Evolutionary conservation across 2,113 vertebrate genomes (phyloP).

Genomic region (Phaetusa simplex): DNA sequence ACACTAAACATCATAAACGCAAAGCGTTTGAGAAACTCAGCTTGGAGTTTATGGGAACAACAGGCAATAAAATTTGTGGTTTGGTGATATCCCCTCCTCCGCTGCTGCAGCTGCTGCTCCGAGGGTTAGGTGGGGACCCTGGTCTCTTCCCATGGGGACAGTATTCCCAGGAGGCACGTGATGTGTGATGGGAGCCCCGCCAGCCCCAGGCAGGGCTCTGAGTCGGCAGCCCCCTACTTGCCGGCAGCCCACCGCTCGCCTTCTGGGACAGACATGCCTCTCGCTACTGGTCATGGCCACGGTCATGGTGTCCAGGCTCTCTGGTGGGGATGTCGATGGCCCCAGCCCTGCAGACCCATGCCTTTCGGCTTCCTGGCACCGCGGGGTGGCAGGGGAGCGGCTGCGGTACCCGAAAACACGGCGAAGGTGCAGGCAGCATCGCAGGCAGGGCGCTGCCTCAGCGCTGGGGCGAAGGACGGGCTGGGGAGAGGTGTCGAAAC

Average conservation of each 20-base stretch:
- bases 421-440: fast-evolving
- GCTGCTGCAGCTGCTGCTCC: fast-evolving
- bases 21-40: background rate
- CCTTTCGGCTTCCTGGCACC: background rate
- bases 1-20: background rate
- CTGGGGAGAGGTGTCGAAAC: background rate
- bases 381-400: fast-evolving
- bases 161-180: fast-evolving
- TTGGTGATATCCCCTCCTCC: background rate
- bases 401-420: fast-evolving
- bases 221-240: background rate
- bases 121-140: fast-evolving
- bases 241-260: fast-evolving
- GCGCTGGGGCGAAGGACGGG: fast-evolving
- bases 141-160: fast-evolving
- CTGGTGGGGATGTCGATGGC: fast-evolving
- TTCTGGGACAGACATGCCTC: background rate
- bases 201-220: fast-evolving
- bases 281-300: fast-evolving
- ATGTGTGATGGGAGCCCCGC: background rate
- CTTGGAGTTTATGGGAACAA: background rate
- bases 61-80: background rate
- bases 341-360: background rate
- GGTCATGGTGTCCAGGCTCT: background rate
- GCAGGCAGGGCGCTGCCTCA: background rate